phyloP scores from a whole-genome alignment of 2,888 invertebrate species.

The Leucoma salicis region DNA sequence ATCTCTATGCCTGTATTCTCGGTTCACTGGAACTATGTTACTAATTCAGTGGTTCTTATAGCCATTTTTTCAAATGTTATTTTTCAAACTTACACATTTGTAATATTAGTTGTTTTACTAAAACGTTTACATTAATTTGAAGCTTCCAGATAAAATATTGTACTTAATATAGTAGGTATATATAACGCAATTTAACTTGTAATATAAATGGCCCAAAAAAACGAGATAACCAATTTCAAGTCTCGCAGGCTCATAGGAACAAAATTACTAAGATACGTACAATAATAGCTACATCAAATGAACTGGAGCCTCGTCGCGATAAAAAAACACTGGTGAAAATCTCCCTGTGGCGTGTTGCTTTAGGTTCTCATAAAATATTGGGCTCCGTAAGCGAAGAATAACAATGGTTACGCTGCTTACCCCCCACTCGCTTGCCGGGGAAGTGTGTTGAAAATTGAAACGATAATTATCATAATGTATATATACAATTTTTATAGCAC shows the following conservation, averaged over 20 bases:
- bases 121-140: no score
- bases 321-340: slow-evolving; percentile 48
- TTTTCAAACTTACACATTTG: no score
- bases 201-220: slow-evolving; percentile 19
- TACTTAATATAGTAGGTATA: neutral
- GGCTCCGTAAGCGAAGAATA: slow-evolving; percentile 65
- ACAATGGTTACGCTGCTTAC: slow-evolving; percentile 38
- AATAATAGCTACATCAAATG: slow-evolving; percentile 52
- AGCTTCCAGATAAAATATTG: neutral
- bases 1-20: no score
- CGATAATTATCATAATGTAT: slow-evolving; percentile 8
- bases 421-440: neutral
- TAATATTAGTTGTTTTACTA: no score
- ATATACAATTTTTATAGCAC: no score
- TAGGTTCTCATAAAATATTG: slow-evolving; percentile 70
- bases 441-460: slow-evolving; percentile 8
- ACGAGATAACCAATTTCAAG: slow-evolving; percentile 15
- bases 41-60: no score
- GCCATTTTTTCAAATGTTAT: no score
- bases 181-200: slow-evolving; percentile 12
- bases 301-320: slow-evolving; percentile 44
- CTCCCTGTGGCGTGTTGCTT: slow-evolving; percentile 55
- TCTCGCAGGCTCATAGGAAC: slow-evolving; percentile 23
- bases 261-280: slow-evolving; percentile 48
- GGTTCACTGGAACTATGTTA: no score